These are phyloP conservation scores for Panzeria rudis DNA, from an alignment of 2,888 invertebrate species.

Conservation along the genomic window DNA sequence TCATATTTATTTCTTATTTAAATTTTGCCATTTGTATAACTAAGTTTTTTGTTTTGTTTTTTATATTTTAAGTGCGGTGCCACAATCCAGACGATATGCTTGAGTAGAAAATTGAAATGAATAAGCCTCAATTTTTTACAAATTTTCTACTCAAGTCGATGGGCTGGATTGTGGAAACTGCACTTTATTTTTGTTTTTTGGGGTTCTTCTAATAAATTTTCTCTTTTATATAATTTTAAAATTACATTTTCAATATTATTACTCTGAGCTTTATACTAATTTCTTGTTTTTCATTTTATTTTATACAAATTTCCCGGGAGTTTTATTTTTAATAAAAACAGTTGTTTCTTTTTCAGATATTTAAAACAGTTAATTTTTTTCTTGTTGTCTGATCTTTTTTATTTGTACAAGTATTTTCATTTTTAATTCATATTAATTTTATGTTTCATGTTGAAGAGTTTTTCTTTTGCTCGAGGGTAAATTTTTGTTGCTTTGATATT, in stretches of 20 bases:
- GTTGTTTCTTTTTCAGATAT: not conserved
- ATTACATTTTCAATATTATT: slow-evolving; percentile 22
- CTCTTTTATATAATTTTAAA: slow-evolving; percentile 9
- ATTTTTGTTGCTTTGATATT: not conserved
- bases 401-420: slow-evolving; percentile 40
- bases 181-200: slow-evolving; percentile 11
- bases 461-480: not conserved
- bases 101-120: too few species aligned
- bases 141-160: too few species aligned
- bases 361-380: not conserved
- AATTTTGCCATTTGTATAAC: slow-evolving; percentile 63
- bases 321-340: slow-evolving; percentile 1
- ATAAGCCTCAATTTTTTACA: too few species aligned
- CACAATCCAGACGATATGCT: not conserved
- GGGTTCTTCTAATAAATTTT: not conserved
- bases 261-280: slow-evolving; percentile 37
- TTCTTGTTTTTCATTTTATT: slow-evolving; percentile 7
- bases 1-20: slow-evolving; percentile 18
- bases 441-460: not conserved
- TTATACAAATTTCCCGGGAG: slow-evolving; percentile 20
- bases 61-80: not conserved
- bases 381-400: slow-evolving; percentile 31
- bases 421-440: slow-evolving; percentile 12
- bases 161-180: too few species aligned
- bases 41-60: slow-evolving; percentile 30